phyloP scores from a whole-genome alignment of 2,888 invertebrate species.

The Apamea crenata region DNA sequence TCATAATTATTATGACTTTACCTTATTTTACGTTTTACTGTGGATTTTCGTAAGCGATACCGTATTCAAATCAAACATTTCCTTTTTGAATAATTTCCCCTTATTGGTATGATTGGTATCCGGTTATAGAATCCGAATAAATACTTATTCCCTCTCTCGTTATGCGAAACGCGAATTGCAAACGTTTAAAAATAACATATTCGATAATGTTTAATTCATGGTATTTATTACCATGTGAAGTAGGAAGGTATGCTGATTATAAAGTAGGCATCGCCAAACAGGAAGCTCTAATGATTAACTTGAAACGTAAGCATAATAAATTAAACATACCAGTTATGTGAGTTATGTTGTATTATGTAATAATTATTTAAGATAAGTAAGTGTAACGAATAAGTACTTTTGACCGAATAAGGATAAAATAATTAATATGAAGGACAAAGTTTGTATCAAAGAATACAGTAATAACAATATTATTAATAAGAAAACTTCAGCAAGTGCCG shows the following conservation, averaged over 20 bases:
- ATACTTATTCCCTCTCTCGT: conserved; percentile 13
- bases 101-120: conserved; percentile 11
- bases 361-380: conserved; percentile 18
- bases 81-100: conserved; percentile 18
- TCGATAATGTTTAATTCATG: conserved; percentile 58
- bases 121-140: conserved; percentile 17
- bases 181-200: conserved; percentile 40
- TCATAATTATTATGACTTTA: conserved; percentile 62
- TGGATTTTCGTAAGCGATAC: conserved; percentile 4
- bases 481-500: conserved; percentile 24
- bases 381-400: conserved; percentile 8
- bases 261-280: conserved; percentile 45
- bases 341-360: conserved; percentile 19
- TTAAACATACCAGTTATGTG: conserved; percentile 13
- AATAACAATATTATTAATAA: conserved; percentile 24
- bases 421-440: conserved; percentile 10
- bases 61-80: conserved; percentile 19
- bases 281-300: conserved; percentile 55
- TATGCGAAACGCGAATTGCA: conserved; percentile 25
- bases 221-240: conserved; percentile 50
- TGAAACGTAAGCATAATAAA: conserved; percentile 34
- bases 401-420: conserved; percentile 19
- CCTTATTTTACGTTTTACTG: conserved; percentile 28
- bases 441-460: conserved; percentile 4
- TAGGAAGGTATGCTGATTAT: conserved; percentile 34